Evolutionary conservation across 2,113 vertebrate genomes (phyloP), one percentile per base, ranked within the genome.

Genomic region (Amazona vittata): DNA sequence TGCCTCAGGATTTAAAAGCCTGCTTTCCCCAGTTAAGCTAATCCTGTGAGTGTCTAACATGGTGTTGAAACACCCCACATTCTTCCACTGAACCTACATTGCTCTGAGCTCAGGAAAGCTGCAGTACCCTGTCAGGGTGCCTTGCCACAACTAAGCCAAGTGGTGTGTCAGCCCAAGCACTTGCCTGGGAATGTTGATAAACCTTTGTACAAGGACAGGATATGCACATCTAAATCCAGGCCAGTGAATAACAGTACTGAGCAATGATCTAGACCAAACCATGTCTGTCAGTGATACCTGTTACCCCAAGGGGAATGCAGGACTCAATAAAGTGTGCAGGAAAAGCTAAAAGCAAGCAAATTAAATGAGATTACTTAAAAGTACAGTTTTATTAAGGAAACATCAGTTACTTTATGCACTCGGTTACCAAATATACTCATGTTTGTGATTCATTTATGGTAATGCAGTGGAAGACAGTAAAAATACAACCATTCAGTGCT

Each of bases 401-500:
- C 12, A 20, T 64, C 57, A 75, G 70, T 64, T 94, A 53, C 39
- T 76, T 80, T 87, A 60, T 76, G 62, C 59, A 63, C 74, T 82
- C 47, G 8, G 7, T 74, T 57, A 86, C 35, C 74, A 77, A 76
- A 83, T 22, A 28, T 9, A 8, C 35, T 57, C 39, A 6, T 2
- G 6, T 93, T 73, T 83, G 44, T 85, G 70, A 85, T 91, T 79
- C 44, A 76, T 90, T 95, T 93, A 87, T 95, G 86, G 37, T 85
- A 95, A 86, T 91, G 76, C 28, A 73, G 78, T 73, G 62, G 37
- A 90, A 91, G 70, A 95, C 47, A 93, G 64, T 86, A 92, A 89
- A 96, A 95, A 65, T 62, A 49, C 11, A 75, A 39, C 76, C 31
- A 90, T 57, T 91, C 87, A 64, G 69, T 73, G 59, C 55, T 69